Evolutionary conservation across 2,888 invertebrate genomes (phyloP).

Genomic region (Encarsia formosa): DNA sequence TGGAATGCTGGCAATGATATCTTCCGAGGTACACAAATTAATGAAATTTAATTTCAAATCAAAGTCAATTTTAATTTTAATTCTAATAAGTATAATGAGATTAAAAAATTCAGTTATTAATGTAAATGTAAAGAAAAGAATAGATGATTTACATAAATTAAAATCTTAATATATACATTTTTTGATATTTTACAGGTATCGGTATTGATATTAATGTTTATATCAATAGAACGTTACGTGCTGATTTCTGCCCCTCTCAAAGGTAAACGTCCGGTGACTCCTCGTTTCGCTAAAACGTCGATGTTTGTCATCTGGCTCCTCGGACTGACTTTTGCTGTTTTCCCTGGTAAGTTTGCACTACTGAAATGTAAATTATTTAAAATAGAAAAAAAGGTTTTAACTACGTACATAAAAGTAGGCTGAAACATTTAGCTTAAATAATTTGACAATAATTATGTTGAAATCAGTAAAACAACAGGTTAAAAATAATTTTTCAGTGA

Average conservation of each 20-base stretch:
- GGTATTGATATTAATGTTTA: slow-evolving; percentile 64
- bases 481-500: slow-evolving; percentile 49
- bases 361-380: no score
- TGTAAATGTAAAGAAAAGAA: not conserved
- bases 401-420: not conserved
- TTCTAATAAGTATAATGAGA: no score
- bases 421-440: not conserved
- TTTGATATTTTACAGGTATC: slow-evolving; percentile 57
- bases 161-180: no score
- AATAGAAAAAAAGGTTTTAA: no score
- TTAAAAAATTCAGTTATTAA: not conserved
- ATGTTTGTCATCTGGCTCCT: slow-evolving; percentile 60
- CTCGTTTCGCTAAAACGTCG: slow-evolving; percentile 54
- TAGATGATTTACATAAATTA: no score
- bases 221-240: slow-evolving; percentile 66
- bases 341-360: slow-evolving; percentile 54
- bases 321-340: slow-evolving; percentile 59
- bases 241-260: slow-evolving; percentile 61
- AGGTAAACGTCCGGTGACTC: slow-evolving; percentile 55
- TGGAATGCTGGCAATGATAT: slow-evolving; percentile 63
- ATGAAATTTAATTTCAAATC: no score
- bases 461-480: no score
- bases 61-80: no score
- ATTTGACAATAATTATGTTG: slow-evolving; percentile 1
- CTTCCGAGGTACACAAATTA: slow-evolving; percentile 66